These are phyloP conservation scores for Dendroctonus ponderosae DNA, from an alignment of 1,140 invertebrate genomes.

Conservation along the genomic window DNA sequence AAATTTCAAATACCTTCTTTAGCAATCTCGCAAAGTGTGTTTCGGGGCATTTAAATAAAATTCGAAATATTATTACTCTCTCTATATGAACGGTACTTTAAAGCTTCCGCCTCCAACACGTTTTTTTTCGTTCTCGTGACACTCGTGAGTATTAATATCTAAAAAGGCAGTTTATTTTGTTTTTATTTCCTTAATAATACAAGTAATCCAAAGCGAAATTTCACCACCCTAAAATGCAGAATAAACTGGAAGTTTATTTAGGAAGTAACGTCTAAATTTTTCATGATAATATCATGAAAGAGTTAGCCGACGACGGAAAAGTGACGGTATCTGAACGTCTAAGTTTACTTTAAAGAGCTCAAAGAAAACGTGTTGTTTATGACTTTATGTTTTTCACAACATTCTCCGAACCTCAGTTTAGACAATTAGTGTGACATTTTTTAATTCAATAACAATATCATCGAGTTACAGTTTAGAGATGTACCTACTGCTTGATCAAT, in stretches of 20 bases:
- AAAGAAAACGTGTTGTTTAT: too few species aligned
- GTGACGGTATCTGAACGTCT: neutral
- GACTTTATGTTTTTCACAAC: too few species aligned
- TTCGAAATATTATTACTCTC: conserved; percentile 6
- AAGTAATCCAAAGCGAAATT: conserved; percentile 20
- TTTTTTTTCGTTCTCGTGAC: conserved; percentile 12
- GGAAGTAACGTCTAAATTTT: conserved; percentile 12
- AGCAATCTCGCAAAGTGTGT: too few species aligned
- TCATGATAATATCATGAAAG: conserved; percentile 12
- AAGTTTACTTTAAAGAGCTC: neutral
- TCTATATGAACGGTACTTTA: conserved; percentile 11
- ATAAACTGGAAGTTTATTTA: conserved; percentile 20
- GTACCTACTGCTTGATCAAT: too few species aligned
- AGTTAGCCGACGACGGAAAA: neutral
- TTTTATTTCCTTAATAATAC: conserved; percentile 25
- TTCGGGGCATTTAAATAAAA: conserved; percentile 12
- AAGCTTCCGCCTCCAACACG: conserved; percentile 6
- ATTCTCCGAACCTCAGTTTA: too few species aligned
- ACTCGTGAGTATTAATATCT: conserved; percentile 15
- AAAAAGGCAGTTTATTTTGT: conserved; percentile 18
- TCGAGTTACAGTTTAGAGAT: too few species aligned
- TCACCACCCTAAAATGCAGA: conserved; percentile 13
- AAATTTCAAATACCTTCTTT: too few species aligned
- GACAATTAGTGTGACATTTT: too few species aligned
- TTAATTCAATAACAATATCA: too few species aligned